Base-by-base conservation (phyloP, 2,888 invertebrate species). In the Halictus ligatus region DNA sequence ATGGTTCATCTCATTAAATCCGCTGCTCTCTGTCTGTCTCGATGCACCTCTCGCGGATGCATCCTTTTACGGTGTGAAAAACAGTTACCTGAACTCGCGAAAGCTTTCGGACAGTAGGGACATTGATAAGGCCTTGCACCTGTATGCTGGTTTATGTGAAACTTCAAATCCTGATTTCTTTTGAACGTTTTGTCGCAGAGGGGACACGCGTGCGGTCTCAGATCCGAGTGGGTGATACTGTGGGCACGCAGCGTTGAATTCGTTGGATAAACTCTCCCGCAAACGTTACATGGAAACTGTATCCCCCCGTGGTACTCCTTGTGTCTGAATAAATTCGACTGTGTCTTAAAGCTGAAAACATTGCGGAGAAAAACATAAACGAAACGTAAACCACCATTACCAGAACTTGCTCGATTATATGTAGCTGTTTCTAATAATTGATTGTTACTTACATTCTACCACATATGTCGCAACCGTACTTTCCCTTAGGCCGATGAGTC, bases 131-230 rank as follows among this genome's bases (percentile, higher is more conserved):
- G 97, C 92, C 97, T 96, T 7, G 96, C 97, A 74, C 97, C 97
- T n/a, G 97, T 97, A 92, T 97, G 97, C 92, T 97, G 97, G 94
- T 97, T 97, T 92, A 97, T 96, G 93, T 97, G 97, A 94, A 97
- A 97, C 96, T 97, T 97, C 87, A 97, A 95, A 94, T 97, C 97
- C 94, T 97, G 97, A 94, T 97, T 97, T 88, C 97, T 96, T 93
- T 97, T 97, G 92, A 97, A 97, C 40, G 96, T 97, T 94, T 97
- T 97, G 93, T 97, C 96, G 94, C 97, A 97, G 76, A 97, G 95
- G 58, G 96, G 96, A 92, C 97, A 97, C 83, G 97, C 96, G 92
- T 97, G 97, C 0, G 97, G 97, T 90, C 97, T 95, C 74, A 97
- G 96, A 93, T 96, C 96, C 89, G 97, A 97, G 91, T 97, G 97